Percentiles rank a stretch among this genome's conserved stretches.
These are phyloP conservation scores for Aspidiotus rigidus DNA, from an alignment of 2,888 invertebrate species.

Conservation along the genomic window DNA sequence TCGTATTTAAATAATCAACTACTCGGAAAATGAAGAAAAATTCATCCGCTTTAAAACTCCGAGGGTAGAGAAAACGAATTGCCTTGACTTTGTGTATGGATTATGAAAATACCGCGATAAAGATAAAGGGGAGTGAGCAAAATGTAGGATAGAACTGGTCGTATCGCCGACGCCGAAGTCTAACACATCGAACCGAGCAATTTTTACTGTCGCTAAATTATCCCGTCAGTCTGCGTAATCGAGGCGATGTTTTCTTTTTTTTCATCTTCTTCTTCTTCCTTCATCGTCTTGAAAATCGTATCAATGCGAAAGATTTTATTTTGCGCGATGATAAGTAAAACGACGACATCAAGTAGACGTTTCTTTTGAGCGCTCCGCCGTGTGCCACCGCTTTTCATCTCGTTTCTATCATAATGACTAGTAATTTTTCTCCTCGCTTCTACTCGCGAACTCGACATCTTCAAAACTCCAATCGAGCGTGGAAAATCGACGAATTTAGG, in stretches of 20 bases:
- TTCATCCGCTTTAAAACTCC: too few relatives aligned
- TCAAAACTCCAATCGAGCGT: background rate
- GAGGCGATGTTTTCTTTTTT: conserved; percentile 1
- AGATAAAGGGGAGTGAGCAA: too few relatives aligned
- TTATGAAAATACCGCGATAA: too few relatives aligned
- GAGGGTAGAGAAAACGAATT: too few relatives aligned
- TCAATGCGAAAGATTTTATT: conserved; percentile 11
- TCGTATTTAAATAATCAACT: background rate
- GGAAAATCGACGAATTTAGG: conserved; percentile 26
- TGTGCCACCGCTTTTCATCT: conserved; percentile 16
- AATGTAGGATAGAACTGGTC: too few relatives aligned
- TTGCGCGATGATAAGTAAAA: conserved; percentile 14
- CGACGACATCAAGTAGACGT: conserved; percentile 23
- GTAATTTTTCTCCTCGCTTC: conserved; percentile 20
- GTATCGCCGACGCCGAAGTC: too few relatives aligned
- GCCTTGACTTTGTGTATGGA: too few relatives aligned
- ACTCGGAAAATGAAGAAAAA: too few relatives aligned
- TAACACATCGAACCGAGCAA: background rate
- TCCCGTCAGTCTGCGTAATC: conserved; percentile 11
- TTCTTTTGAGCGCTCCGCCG: background rate
- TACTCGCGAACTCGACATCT: background rate
- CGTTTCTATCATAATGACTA: conserved; percentile 25
- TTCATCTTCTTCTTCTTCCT: too few relatives aligned
- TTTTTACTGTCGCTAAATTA: conserved; percentile 9
- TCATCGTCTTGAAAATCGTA: conserved; percentile 5